Conservation (phyloP, 1,140 invertebrate genomes). For the Steinernema khuongi region DNA sequence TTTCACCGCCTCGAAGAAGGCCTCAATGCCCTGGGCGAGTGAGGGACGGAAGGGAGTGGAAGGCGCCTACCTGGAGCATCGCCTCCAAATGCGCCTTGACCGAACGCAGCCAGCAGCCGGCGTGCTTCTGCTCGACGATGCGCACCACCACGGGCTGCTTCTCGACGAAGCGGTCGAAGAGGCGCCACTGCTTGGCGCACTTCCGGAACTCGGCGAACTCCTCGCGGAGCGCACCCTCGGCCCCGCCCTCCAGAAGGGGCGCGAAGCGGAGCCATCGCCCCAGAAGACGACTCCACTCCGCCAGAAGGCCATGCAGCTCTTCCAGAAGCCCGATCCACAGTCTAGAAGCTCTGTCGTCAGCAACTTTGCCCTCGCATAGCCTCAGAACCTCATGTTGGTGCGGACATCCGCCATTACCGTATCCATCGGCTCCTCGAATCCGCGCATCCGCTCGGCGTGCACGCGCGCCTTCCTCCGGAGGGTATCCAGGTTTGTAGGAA, state of each 20-base stretch:
- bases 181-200: background rate
- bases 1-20: background rate
- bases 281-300: background rate
- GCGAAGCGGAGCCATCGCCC: background rate
- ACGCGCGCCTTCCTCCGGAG: background rate
- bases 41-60: no score
- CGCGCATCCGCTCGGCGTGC: background rate
- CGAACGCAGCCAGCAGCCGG: background rate
- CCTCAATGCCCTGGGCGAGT: background rate
- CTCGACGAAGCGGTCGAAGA: background rate
- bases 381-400: background rate
- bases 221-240: background rate
- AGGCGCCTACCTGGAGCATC: background rate
- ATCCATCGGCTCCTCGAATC: background rate
- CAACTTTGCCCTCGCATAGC: background rate
- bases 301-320: background rate
- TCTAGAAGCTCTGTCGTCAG: background rate
- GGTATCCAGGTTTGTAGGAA: background rate
- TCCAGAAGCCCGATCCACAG: background rate
- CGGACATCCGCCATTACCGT: background rate
- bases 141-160: background rate
- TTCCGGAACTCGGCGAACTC: background rate
- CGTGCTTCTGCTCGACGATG: background rate
- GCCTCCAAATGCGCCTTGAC: background rate
- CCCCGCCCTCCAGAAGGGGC: background rate